Percentiles rank a stretch among this genome's conserved stretches.
Evolutionary conservation across 2,888 invertebrate species (phyloP).

Genomic region (Charanyca ferruginea): DNA sequence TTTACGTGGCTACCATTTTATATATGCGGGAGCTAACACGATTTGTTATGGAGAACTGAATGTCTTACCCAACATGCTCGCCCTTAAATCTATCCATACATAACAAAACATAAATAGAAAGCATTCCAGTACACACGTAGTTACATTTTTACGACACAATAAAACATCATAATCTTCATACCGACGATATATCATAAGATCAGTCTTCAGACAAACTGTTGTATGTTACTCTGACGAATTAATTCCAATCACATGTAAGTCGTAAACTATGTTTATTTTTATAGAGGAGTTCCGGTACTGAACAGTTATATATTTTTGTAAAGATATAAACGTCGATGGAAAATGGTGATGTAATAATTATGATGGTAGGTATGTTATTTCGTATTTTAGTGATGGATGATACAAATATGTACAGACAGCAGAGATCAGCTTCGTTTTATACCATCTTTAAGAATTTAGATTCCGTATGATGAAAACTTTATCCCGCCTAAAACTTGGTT

Average conservation of each 20-base stretch:
- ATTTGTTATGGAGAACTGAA: neutral
- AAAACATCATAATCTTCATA: constrained; percentile 69
- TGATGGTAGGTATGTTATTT: neutral
- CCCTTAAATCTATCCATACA: constrained; percentile 25
- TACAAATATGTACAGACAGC: too few species aligned
- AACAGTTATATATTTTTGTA: constrained; percentile 4
- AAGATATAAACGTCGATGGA: constrained; percentile 1
- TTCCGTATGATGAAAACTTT: too few species aligned
- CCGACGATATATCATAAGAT: constrained; percentile 38
- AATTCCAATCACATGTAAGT: constrained; percentile 37
- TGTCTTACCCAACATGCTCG: neutral
- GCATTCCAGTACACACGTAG: constrained; percentile 67
- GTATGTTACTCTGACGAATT: constrained; percentile 42
- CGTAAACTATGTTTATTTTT: constrained; percentile 49
- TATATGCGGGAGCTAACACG: neutral
- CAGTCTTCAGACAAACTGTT: constrained; percentile 33
- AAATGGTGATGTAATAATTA: constrained; percentile 35
- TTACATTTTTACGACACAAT: constrained; percentile 74
- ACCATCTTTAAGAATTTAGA: too few species aligned
- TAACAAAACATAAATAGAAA: constrained; percentile 68
- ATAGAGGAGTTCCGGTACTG: constrained; percentile 43
- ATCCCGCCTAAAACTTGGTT: too few species aligned
- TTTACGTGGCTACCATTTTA: too few species aligned
- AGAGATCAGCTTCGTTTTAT: too few species aligned
- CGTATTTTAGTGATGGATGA: neutral